Percentiles rank a stretch among this genome's conserved stretches.
These are phyloP conservation scores for Xenentodon cancila DNA, from an alignment of 2,797 vertebrate species.

Conservation along the genomic window DNA sequence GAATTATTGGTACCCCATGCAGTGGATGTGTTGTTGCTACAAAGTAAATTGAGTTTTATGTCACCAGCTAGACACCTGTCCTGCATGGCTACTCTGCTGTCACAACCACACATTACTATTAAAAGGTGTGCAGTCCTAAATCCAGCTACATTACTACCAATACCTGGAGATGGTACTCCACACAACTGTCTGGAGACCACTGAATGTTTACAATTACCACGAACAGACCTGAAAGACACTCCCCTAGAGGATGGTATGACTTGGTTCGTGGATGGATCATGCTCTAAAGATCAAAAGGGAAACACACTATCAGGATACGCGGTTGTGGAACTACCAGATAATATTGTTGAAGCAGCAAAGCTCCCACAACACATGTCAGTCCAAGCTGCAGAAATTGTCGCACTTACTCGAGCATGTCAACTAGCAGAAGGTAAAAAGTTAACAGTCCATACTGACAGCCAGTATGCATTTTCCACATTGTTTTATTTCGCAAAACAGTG, in stretches of 20 bases:
- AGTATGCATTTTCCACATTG: background rate
- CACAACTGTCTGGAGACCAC: background rate
- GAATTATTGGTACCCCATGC: too few relatives aligned
- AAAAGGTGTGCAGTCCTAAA: background rate
- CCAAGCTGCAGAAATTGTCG: background rate
- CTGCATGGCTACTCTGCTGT: background rate
- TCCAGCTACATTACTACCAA: background rate
- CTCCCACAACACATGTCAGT: background rate
- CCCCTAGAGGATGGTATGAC: rapidly evolving
- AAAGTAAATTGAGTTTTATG: background rate
- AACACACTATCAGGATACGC: background rate
- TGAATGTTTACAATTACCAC: background rate
- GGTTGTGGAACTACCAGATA: background rate
- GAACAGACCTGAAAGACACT: background rate
- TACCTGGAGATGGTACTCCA: background rate
- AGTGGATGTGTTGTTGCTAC: background rate
- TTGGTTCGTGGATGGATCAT: background rate
- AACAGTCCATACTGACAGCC: background rate
- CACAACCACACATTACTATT: background rate
- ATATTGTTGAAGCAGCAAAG: background rate
- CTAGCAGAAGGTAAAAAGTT: rapidly evolving
- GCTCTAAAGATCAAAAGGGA: rapidly evolving
- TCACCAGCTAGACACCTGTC: background rate
- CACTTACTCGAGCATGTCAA: background rate
- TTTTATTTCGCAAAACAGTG: background rate